Evolutionary conservation across 1,140 invertebrate species (phyloP), one percentile per base, ranked within the genome.

Genomic region (Cotesia vestalis): DNA sequence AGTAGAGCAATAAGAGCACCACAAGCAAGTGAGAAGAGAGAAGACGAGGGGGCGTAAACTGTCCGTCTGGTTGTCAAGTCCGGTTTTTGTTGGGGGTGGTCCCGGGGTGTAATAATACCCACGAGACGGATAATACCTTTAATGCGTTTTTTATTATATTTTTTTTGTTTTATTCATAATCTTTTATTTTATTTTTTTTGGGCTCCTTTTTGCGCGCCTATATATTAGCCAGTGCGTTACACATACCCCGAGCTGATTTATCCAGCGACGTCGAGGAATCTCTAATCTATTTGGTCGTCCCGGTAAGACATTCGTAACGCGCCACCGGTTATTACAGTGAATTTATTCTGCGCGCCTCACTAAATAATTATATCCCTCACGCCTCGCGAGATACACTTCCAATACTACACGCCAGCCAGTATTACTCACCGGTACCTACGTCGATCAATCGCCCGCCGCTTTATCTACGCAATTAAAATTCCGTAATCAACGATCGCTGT

Each of bases 81-180:
- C 14, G 53, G 53, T n/a, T 53, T 69, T 11, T 66, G 55, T 76
- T 62, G 76, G 67, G 68, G 72, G 74, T 77, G 77, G 67, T 71
- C 51, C 69, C 51, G 57, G 51, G 59, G 60, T 73, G 69, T 79
- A 81, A 79, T 79, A 80, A 80, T 79, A 80, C 73, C 69, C 73
- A 68, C 34, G 73, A 76, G 20, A 52, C 64, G 62, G 60, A 71
- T 80, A 79, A 79, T 78, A 74, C 73, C 27, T 6, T 6, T 36
- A 27, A 27, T 9, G 53, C 66, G 35, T 67, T 55, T 67, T 34
- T 67, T 20, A 34, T 12, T 53, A 3, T 55, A 46, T 34, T 67
- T 34, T 34, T 64, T n/a, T 51, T 64, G 3, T 20, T 27, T 12
- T 61, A 55, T 55, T 11, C n/a, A 55, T 20, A 55, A 11, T 57